A percentile compares a stretch with the other conserved stretches of the same genome.
Conservation (phyloP, 2,888 invertebrate genomes). For the Idaea straminata region DNA sequence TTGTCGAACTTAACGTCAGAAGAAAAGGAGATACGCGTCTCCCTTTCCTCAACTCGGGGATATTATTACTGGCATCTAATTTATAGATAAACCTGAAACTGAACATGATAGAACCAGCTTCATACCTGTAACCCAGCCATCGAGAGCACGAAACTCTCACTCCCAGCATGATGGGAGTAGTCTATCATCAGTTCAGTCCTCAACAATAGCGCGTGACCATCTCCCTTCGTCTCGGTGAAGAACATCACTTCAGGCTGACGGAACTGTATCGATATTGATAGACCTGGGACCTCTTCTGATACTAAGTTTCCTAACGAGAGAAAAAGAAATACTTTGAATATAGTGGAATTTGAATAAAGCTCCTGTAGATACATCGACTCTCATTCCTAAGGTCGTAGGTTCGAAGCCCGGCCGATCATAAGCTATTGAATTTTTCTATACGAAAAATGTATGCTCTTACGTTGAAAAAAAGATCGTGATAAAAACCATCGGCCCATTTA, state of each 20-base stretch:
- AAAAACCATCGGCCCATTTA: no score
- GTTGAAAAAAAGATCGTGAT: no score
- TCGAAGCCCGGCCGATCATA: no score
- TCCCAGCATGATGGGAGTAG: slow-evolving; percentile 83
- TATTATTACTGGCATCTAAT: no score
- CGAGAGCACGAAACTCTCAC: slow-evolving; percentile 80
- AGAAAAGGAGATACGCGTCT: no score
- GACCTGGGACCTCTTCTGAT: slow-evolving; percentile 73
- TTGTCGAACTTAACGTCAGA: no score
- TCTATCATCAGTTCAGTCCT: slow-evolving; percentile 85
- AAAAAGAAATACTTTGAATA: neutral
- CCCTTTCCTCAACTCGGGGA: no score
- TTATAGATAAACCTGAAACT: neutral
- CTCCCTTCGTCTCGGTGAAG: slow-evolving; percentile 83
- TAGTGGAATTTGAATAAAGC: neutral
- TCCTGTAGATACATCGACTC: neutral
- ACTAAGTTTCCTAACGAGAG: slow-evolving; percentile 62
- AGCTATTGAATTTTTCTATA: no score
- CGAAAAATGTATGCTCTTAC: no score
- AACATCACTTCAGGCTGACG: slow-evolving; percentile 89
- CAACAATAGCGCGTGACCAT: slow-evolving; percentile 83
- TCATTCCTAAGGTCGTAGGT: no score
- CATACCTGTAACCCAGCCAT: slow-evolving; percentile 56
- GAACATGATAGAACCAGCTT: neutral
- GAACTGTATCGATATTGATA: slow-evolving; percentile 86